Base-by-base conservation (phyloP, 2,113 vertebrate genomes). In the Verasper variegatus region DNA sequence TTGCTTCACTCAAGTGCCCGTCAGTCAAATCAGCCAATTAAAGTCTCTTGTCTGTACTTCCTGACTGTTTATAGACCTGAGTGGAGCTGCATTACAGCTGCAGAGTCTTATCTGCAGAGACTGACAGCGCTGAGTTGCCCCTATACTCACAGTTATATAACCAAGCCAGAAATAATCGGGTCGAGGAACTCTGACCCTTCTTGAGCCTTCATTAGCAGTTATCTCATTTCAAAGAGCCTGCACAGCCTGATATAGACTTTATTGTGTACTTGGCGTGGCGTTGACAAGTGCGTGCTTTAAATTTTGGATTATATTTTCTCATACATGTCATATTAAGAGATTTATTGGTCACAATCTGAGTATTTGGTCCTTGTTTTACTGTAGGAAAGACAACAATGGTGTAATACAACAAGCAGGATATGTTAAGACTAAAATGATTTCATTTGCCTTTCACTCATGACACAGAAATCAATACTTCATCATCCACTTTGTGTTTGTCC, bases 71-170 rank as follows among this genome's bases (percentile, higher is more conserved):
- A 31, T 18, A 26, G 79, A 66, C 68, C 66, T 18, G 58, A 78
- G 58, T 13, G 54, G 56, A 67, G 15, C 59, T 52, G 61, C 3
- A n/a, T 71, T 83, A 81, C 84, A 71, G 3, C 76, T 62, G 37
- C 71, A 62, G 70, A 74, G 74, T 77, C 78, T 89, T 86, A 87
- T 89, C 87, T 86, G 76, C 69, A 51, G 54, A 49, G 80, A 51
- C 80, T 31, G 61, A 67, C 62, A 4, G 68, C 80, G 77, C 77
- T 83, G 24, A 69, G 56, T 62, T 78, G 78, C 68, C 15, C 27
- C 81, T 11, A 13, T 65, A 20, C 71, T 61, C 59, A 23, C 27
- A 2, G 63, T 92, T 92, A 87, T 69, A 76, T 90, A 89, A 92
- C 66, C 47, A 1, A 35, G 75, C 23, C 71, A 74, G 71, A 74